phyloP scores from a whole-genome alignment of 2,888 invertebrate genomes.

The Caenorhabditis parvicauda region DNA sequence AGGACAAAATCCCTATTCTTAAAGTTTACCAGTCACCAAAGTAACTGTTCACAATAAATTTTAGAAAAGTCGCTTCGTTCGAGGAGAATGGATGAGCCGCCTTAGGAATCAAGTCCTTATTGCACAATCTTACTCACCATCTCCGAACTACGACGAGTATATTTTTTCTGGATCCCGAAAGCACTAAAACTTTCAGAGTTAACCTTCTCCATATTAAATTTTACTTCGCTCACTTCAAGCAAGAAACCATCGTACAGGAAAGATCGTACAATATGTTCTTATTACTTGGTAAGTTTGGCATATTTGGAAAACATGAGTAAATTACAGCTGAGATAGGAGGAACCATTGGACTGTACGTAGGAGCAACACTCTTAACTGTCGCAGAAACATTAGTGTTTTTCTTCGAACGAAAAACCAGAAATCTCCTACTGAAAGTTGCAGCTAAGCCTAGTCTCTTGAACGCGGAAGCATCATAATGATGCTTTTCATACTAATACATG shows the following conservation, averaged over 20 bases:
- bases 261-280: constrained; percentile 53
- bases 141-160: constrained; percentile 52
- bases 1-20: background rate
- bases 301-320: background rate
- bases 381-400: constrained; percentile 53
- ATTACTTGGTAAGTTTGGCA: constrained; percentile 31
- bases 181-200: constrained; percentile 40
- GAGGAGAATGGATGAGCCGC: constrained; percentile 50
- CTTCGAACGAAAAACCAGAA: constrained; percentile 43
- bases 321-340: constrained; percentile 56
- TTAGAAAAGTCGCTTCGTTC: constrained; percentile 44
- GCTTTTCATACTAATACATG: too few relatives aligned
- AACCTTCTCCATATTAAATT: constrained; percentile 53
- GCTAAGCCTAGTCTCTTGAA: too few relatives aligned
- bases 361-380: constrained; percentile 47
- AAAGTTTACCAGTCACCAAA: background rate
- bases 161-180: too few relatives aligned
- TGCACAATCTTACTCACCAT: constrained; percentile 51
- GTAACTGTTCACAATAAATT: too few relatives aligned
- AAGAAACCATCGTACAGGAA: constrained; percentile 52
- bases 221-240: constrained; percentile 56
- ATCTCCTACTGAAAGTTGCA: constrained; percentile 31
- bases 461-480: too few relatives aligned
- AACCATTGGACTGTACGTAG: constrained; percentile 56
- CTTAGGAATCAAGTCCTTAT: constrained; percentile 45